These are phyloP conservation scores for Drepana falcataria DNA, from an alignment of 2,888 invertebrate genomes.

Conservation along the genomic window DNA sequence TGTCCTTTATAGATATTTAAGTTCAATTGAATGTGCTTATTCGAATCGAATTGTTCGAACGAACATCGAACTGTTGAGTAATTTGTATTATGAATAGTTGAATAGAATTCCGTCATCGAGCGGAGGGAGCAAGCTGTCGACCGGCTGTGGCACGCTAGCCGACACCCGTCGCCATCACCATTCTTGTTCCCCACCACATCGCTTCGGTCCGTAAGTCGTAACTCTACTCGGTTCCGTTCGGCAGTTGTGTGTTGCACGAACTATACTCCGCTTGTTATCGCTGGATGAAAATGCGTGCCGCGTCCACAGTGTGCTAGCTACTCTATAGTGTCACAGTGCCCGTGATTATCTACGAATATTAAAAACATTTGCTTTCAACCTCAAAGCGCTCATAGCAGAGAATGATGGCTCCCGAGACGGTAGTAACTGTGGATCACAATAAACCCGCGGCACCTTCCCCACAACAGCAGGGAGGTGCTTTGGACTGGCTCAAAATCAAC, in stretches of 20 bases:
- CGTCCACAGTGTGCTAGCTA: conserved; percentile 50
- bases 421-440: conserved; percentile 87
- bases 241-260: conserved; percentile 62
- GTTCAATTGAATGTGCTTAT: background rate
- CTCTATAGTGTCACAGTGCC: conserved; percentile 60
- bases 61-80: background rate
- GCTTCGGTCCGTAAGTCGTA: conserved; percentile 6
- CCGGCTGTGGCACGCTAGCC: conserved; percentile 17
- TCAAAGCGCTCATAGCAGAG: conserved; percentile 34
- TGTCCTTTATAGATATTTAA: too few species aligned
- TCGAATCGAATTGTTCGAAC: too few species aligned
- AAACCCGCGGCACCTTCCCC: conserved; percentile 67
- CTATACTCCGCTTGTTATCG: conserved; percentile 51
- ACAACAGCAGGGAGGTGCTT: conserved; percentile 72
- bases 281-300: conserved; percentile 55
- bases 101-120: conserved; percentile 37
- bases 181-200: conserved; percentile 40
- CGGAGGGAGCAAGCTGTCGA: conserved; percentile 9
- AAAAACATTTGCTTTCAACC: conserved; percentile 15
- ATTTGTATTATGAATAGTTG: conserved; percentile 6
- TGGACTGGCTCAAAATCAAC: conserved; percentile 87
- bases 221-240: conserved; percentile 26
- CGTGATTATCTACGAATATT: conserved; percentile 33
- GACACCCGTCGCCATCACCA: conserved; percentile 32
- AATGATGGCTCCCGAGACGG: conserved; percentile 91